phyloP scores from a whole-genome alignment of 1,140 invertebrate genomes.

The Ectropis grisescens region DNA sequence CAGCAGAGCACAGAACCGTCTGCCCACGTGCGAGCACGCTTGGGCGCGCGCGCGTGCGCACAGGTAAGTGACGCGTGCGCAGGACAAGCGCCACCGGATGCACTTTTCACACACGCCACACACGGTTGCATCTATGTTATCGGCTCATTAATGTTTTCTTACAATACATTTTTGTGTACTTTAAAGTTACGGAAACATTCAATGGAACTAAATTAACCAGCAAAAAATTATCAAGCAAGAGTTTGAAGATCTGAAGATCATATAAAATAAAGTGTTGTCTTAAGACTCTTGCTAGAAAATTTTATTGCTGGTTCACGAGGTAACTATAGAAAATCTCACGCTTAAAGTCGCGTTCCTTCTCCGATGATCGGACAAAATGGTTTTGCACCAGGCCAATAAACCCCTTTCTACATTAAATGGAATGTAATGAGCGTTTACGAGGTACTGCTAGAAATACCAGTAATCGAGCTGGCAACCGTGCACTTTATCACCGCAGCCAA shows the following conservation, averaged over 20 bases:
- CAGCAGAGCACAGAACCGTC: no score
- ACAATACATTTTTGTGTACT: not conserved
- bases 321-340: no score
- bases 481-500: conserved; percentile 64
- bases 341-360: no score
- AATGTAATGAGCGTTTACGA: conserved; percentile 31
- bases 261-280: no score
- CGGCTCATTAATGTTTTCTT: not conserved
- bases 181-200: not conserved
- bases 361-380: no score
- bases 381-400: no score
- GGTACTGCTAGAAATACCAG: conserved; percentile 3
- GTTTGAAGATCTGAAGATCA: no score
- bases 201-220: not conserved
- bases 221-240: no score
- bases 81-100: conserved; percentile 7
- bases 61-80: conserved; percentile 18
- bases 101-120: not conserved
- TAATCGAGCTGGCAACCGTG: conserved; percentile 57
- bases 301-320: no score
- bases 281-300: no score
- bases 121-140: conserved; percentile 10
- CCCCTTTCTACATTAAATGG: conserved; percentile 19
- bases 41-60: conserved; percentile 31
- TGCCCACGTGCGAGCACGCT: conserved; percentile 38